Percentiles rank a stretch among this genome's conserved stretches.
Conservation (phyloP, 2,888 invertebrate genomes). For the Tipula lateralis region DNA sequence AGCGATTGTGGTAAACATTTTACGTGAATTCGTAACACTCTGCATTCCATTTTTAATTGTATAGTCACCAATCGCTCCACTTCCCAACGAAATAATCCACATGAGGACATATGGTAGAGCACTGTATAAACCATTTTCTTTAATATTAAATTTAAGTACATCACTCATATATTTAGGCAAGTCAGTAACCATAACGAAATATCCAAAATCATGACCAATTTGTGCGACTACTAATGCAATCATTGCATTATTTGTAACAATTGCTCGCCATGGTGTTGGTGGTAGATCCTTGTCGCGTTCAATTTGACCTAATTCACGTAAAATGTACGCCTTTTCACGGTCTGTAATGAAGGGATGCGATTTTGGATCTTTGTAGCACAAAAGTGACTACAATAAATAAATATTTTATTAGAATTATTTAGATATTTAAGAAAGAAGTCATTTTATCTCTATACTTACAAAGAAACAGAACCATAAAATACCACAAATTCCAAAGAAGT, state of each 20-base stretch:
- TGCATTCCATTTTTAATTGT: slow-evolving; percentile 57
- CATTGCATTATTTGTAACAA: slow-evolving; percentile 65
- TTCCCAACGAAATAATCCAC: slow-evolving; percentile 57
- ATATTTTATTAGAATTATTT: background rate
- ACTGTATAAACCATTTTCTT: slow-evolving; percentile 57
- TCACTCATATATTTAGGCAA: slow-evolving; percentile 61
- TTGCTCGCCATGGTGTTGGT: slow-evolving; percentile 66
- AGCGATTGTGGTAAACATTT: slow-evolving; percentile 63
- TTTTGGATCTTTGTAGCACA: slow-evolving; percentile 64
- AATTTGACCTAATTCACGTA: slow-evolving; percentile 57
- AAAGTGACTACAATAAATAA: slow-evolving; percentile 49
- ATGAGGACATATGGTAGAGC: slow-evolving; percentile 59
- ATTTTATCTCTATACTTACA: slow-evolving; percentile 50
- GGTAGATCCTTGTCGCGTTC: slow-evolving; percentile 54
- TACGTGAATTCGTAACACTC: slow-evolving; percentile 55
- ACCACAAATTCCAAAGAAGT: slow-evolving; percentile 72
- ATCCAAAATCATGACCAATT: slow-evolving; percentile 62
- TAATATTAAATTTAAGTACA: slow-evolving; percentile 57
- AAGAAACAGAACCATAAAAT: slow-evolving; percentile 68
- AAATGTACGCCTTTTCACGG: slow-evolving; percentile 63
- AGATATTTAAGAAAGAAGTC: background rate
- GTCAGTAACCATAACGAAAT: slow-evolving; percentile 62
- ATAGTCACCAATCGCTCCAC: slow-evolving; percentile 65
- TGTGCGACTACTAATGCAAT: slow-evolving; percentile 73
- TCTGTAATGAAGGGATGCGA: slow-evolving; percentile 71